Conservation (phyloP, 2,113 vertebrate genomes). For the Progne subis region DNA sequence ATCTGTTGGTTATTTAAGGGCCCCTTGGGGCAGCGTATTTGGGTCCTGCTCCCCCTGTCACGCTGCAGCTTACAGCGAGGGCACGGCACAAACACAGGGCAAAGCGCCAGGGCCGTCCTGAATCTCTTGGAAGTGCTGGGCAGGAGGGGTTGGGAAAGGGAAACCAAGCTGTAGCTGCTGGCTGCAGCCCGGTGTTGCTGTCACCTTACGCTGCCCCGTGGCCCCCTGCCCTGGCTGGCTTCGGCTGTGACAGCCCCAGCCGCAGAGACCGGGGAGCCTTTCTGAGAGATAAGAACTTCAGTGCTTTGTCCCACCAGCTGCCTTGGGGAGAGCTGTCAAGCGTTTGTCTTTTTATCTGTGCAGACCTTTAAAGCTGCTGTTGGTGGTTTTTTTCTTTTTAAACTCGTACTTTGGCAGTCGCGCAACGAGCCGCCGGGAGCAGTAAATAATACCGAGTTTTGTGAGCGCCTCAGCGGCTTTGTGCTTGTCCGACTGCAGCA, state of each 20-base stretch:
- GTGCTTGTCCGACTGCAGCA: neutral
- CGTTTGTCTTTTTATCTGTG: neutral
- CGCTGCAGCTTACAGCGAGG: neutral
- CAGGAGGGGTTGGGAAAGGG: neutral
- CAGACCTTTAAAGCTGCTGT: neutral
- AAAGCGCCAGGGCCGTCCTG: neutral
- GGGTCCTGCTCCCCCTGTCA: neutral
- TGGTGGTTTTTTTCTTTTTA: neutral
- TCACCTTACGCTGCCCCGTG: rapidly evolving
- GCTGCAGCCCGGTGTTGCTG: rapidly evolving
- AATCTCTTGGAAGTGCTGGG: rapidly evolving
- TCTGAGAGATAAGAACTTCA: neutral
- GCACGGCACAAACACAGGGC: rapidly evolving
- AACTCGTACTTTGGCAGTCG: neutral
- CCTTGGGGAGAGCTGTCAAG: neutral
- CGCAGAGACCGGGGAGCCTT: rapidly evolving
- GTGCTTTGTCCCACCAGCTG: neutral
- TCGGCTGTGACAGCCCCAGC: rapidly evolving
- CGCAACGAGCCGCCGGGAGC: neutral
- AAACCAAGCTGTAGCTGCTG: rapidly evolving
- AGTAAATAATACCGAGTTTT: neutral
- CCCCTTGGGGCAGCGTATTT: rapidly evolving
- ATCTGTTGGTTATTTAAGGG: rapidly evolving
- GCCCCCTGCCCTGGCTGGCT: neutral
- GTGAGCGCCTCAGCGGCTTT: neutral